Conservation (phyloP, 2,888 invertebrate genomes). For the Hedya salicella region DNA sequence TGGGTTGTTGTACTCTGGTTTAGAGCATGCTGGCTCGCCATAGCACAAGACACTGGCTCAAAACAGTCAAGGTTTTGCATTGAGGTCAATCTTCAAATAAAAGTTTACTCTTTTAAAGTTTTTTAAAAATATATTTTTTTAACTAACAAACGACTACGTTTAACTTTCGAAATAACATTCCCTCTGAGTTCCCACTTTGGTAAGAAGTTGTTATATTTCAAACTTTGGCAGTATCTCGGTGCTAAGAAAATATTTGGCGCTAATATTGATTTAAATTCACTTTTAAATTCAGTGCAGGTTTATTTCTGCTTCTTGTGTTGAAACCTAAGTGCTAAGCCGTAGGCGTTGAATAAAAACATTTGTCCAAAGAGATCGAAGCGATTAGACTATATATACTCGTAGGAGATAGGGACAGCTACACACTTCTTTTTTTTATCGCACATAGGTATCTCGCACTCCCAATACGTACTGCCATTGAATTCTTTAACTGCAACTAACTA, state of each 20-base stretch:
- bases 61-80: no score
- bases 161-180: conserved; percentile 1
- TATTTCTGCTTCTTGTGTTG: conserved; percentile 10
- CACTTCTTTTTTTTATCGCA: background rate
- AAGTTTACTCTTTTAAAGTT: no score
- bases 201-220: background rate
- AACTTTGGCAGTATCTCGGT: conserved; percentile 12
- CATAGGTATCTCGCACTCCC: no score
- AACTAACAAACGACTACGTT: background rate
- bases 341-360: conserved; percentile 14
- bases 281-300: conserved; percentile 10
- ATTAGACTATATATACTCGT: conserved; percentile 12
- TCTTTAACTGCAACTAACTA: no score
- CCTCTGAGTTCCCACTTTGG: background rate
- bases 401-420: background rate
- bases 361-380: conserved; percentile 5
- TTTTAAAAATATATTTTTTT: no score
- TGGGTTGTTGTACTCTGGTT: no score
- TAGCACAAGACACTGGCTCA: no score
- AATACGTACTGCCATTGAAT: no score
- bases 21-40: no score
- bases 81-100: no score
- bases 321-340: conserved; percentile 4
- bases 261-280: background rate
- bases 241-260: background rate